phyloP scores from a whole-genome alignment of 1,140 invertebrate genomes.

The Heliconius congener region DNA sequence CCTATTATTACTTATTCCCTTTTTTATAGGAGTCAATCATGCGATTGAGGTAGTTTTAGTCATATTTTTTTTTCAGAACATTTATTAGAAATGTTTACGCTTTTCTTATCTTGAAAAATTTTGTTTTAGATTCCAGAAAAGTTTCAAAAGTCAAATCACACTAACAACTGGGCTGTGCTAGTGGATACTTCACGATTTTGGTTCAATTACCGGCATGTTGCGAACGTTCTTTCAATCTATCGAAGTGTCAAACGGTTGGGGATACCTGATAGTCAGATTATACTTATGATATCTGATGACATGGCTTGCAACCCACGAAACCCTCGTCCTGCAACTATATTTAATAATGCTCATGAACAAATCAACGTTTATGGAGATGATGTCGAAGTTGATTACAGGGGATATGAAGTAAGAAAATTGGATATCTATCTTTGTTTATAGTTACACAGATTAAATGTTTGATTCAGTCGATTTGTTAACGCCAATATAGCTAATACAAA shows the following conservation, averaged over 20 bases:
- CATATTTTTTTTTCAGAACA: background rate
- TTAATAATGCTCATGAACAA: conserved; percentile 98
- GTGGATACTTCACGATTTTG: conserved; percentile 99
- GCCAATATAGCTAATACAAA: too few relatives aligned
- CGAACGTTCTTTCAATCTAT: conserved; percentile 99
- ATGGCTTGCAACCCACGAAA: conserved; percentile 99
- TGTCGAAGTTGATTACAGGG: conserved; percentile 99
- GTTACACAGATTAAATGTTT: too few relatives aligned
- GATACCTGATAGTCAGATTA: conserved; percentile 98
- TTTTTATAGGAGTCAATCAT: conserved; percentile 15
- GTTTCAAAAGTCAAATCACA: conserved; percentile 86
- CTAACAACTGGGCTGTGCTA: conserved; percentile 99
- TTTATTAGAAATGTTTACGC: background rate
- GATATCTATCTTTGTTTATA: conserved; percentile 15
- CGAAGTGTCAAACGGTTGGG: conserved; percentile 98
- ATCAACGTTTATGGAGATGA: conserved; percentile 99
- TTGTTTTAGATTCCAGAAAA: conserved; percentile 70
- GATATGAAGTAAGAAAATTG: conserved; percentile 87
- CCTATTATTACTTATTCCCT: background rate
- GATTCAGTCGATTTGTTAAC: too few relatives aligned
- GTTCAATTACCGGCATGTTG: conserved; percentile 99
- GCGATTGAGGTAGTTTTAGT: conserved; percentile 35
- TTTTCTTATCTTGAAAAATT: conserved; percentile 1
- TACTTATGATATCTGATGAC: conserved; percentile 99
- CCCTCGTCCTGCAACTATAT: conserved; percentile 98